Base-by-base conservation (phyloP, 1,140 invertebrate species). In the Temnothorax longispinosus region DNA sequence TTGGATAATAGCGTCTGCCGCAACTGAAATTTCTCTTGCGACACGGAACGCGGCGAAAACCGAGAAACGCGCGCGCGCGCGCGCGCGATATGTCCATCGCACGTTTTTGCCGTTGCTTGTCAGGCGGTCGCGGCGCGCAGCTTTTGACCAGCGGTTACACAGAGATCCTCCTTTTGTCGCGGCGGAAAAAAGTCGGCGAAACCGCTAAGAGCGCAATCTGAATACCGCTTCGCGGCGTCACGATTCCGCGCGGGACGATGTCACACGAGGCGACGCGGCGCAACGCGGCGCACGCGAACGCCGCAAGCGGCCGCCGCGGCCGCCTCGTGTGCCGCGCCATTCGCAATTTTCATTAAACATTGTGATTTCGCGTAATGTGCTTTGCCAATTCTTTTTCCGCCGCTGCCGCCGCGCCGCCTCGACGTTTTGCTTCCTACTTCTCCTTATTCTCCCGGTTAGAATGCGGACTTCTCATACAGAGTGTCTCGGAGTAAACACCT, bases 181-280 rank as follows among this genome's bases (percentile, higher is more conserved):
- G 87, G 91, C 67, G 87, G 71, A 92, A 94, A 94, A 94, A 92
- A 92, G 82, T 95, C 92, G 91, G 86, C 92, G 84, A 95, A 95
- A 95, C 95, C 95, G 95, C 94, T 95, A 95, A 95, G 94, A 95
- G 95, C 89, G 94, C 94, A 95, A 95, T 95, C 94, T 94, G 93
- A 95, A 95, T 95, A 95, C 95, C 94, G 95, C 94, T 95, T 93
- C 67, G 93, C 92, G 88, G 93, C 92, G 94, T 95, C 95, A 95
- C 95, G 94, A 95, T 95, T 93, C 89, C 89, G 85, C 78, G 77
- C 76, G 65, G 90, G 93, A 74, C 91, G 13, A 69, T 87, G 92
- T 92, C 93, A 95, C 94, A 94, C 93, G 94, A 91, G 88, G 93
- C 89, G 74, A 38, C 78, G 47, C 54, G 18, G 11, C 64, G 44